Base-by-base conservation (phyloP, 2,113 vertebrate species). In the Hydropotes inermis region DNA sequence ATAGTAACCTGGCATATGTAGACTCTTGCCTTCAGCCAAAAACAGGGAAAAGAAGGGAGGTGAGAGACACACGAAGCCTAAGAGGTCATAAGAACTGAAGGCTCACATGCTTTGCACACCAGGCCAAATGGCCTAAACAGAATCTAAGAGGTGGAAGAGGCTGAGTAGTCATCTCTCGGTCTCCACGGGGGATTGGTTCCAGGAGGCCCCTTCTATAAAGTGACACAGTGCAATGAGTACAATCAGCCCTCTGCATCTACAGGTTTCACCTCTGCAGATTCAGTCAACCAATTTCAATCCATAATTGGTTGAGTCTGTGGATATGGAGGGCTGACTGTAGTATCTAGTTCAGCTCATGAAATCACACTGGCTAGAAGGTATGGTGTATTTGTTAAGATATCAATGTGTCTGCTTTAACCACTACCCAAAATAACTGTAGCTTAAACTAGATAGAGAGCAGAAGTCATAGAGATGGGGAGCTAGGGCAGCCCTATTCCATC, bases 371-470 rank as follows among this genome's bases (percentile, higher is more conserved):
- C 39, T 81, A 76, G 70, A 27, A 83, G 28, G 5, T 81, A 94
- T 47, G 52, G 39, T 81, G 6, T 81, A 50, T 95, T 39, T 78
- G 21, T 50, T 88, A 89, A 45, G 47, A 64, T 87, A 54, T 27
- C 81, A 43, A 50, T 83, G 58, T 87, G 67, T 67, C 60, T 91
- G n/a, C 50, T 95, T 96, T 89, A 89, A 76, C 36, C 61, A 94
- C 64, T 83, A 89, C 28, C 74, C 83, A 83, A 89, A 86, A 50
- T 57, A 57, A 88, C 16, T 45, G 4, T 55, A 55, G 9, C 11
- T 84, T 87, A 87, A 70, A 78, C 39, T 55, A 90, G 39, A 85
- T 47, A 90, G 70, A 93, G 43, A 57, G 8, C 55, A 23, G 64
- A 81, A 55, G 39, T 89, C 83, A 19, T 58, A 5, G 25, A 84